Base-by-base conservation (phyloP, 2,797 vertebrate species). In the Bufotes viridis region DNA sequence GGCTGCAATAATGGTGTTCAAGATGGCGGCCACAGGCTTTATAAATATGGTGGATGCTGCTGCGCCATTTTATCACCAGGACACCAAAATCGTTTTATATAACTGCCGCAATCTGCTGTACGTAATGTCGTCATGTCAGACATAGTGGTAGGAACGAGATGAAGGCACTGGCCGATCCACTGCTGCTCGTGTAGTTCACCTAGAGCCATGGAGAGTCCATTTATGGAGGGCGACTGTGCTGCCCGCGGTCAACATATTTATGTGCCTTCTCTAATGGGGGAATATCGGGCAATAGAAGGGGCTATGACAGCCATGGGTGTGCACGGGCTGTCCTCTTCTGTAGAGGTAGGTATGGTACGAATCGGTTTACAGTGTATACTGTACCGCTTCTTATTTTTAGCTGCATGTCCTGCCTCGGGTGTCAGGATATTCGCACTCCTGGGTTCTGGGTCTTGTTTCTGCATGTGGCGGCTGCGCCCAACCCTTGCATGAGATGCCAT, bases 401-500 rank as follows among this genome's bases (percentile, higher is more conserved):
- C 22, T 53, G 63, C 42, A 81, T 20, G 58, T 81, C 18, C 13
- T 12, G 26, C 63, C 18, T 63, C 6, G 0, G 18, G 55, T 81
- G 29, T 63, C 6, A 7, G 18, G 58, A 26, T 61, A 20, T n/a
- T 11, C 13, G 26, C 42, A 9, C 55, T 34, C 12, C 7, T 13
- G 61, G 61, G n/a, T 53, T 63, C 8, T 18, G 63, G 20, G 72
- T 69, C 61, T 70, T 14, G 26, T 84, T n/a, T 69, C 26, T 82
- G 88, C 88, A 89, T 89, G 88, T 51, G 17, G 34, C 72, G 2
- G 72, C 29, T 26, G 53, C 18, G 20, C 2, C 63, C 14, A 53
- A 69, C 67, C 69, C 61, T 63, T 87, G 88, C 88, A 87, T 89
- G 88, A 51, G 11, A n/a, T 69, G 85, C 75, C 29, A 15, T n/a